These are phyloP conservation scores for Ormyrus thymus DNA, from an alignment of 2,888 invertebrate species.

Conservation along the genomic window DNA sequence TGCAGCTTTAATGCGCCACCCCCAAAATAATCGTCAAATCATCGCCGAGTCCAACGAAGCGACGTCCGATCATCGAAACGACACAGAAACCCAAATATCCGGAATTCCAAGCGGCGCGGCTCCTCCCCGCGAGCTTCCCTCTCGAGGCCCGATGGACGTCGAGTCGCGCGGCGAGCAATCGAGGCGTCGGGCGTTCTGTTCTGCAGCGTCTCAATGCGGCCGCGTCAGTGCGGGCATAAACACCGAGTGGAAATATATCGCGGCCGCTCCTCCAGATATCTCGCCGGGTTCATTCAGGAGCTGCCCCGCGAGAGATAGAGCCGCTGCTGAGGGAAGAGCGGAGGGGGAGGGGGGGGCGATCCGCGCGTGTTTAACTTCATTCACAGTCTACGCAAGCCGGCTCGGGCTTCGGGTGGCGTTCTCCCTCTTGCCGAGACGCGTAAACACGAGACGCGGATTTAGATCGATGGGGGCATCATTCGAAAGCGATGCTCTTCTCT, in stretches of 20 bases:
- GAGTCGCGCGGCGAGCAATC: too few species aligned
- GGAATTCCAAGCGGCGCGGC: too few species aligned
- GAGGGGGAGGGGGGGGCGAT: background rate
- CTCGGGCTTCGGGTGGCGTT: background rate
- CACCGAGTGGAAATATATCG: constrained; percentile 34
- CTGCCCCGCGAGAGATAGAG: too few species aligned
- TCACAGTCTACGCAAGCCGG: constrained; percentile 35
- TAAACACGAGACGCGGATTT: constrained; percentile 32
- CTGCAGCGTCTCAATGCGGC: background rate
- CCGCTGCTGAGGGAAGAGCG: background rate
- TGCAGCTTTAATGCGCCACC: too few species aligned
- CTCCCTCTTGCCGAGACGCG: background rate
- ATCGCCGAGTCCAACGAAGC: too few species aligned
- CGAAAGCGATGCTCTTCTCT: background rate
- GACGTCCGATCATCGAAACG: too few species aligned
- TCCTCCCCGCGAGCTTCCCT: too few species aligned
- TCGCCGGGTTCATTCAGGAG: too few species aligned
- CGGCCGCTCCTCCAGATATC: background rate
- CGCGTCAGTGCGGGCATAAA: constrained; percentile 23
- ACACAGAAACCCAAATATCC: too few species aligned
- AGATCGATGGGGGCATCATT: constrained; percentile 32
- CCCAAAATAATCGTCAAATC: too few species aligned
- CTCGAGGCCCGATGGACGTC: too few species aligned
- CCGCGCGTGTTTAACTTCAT: constrained; percentile 43
- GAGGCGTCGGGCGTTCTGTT: too few species aligned